Conservation (phyloP, 1,140 invertebrate species). For the Hermetia illucens region DNA sequence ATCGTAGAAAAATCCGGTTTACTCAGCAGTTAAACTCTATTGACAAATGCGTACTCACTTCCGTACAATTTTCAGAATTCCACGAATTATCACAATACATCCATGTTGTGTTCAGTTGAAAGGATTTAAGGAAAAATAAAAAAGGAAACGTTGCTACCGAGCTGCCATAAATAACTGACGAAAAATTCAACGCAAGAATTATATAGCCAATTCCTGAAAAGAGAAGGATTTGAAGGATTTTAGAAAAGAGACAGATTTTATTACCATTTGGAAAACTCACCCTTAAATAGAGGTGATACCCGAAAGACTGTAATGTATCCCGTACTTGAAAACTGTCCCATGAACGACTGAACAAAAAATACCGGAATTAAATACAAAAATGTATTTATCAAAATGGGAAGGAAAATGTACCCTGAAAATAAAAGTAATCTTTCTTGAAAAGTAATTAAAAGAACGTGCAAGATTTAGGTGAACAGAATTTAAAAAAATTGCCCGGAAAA, state of each 20-base stretch:
- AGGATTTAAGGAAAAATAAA: slow-evolving; percentile 64
- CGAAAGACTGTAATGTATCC: slow-evolving; percentile 67
- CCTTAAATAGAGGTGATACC: slow-evolving; percentile 74
- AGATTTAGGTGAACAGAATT: too few species aligned
- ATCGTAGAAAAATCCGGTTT: too few species aligned
- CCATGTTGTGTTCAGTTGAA: slow-evolving; percentile 66
- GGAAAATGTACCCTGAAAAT: slow-evolving; percentile 65
- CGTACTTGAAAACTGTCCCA: slow-evolving; percentile 72
- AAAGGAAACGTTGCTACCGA: slow-evolving; percentile 85
- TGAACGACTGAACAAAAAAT: slow-evolving; percentile 76
- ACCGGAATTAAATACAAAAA: slow-evolving; percentile 71
- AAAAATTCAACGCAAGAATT: slow-evolving; percentile 73
- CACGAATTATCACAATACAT: slow-evolving; percentile 70
- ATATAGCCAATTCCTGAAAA: slow-evolving; percentile 74
- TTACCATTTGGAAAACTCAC: too few species aligned
- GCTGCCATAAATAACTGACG: slow-evolving; percentile 87
- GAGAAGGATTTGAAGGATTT: too few species aligned
- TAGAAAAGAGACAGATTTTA: too few species aligned
- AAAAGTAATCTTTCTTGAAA: too few species aligned
- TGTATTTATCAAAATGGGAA: slow-evolving; percentile 57
- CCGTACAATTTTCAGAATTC: slow-evolving; percentile 65
- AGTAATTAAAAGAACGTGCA: too few species aligned
- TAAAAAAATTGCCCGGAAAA: too few species aligned
- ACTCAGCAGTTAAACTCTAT: too few species aligned
- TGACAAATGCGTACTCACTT: too few species aligned